Evolutionary conservation across 2,888 invertebrate species (phyloP).

Genomic region (Drepanosiphum platanoidis): DNA sequence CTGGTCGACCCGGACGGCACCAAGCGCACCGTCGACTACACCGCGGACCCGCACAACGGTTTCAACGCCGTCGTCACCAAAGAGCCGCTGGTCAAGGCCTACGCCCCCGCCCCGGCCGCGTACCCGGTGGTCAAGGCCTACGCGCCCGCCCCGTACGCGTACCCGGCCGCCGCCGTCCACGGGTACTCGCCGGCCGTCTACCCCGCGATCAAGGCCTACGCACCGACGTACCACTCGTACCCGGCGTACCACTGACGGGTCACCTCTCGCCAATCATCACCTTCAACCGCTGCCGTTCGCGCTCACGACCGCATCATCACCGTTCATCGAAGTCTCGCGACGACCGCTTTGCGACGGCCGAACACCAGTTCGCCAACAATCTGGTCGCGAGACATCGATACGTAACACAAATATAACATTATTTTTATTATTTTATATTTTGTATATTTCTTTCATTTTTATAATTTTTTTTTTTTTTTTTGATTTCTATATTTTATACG

Average conservation of each 20-base stretch:
- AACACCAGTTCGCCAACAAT: too few species aligned
- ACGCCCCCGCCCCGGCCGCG: conserved; percentile 56
- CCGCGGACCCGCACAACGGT: conserved; percentile 65
- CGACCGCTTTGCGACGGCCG: too few species aligned
- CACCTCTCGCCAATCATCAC: background rate
- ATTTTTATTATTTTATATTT: too few species aligned
- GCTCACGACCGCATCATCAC: background rate
- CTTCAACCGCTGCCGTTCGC: background rate
- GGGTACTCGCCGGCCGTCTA: conserved; percentile 22
- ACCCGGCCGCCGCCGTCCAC: conserved; percentile 22
- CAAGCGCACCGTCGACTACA: conserved; percentile 65
- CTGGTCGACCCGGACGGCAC: conserved; percentile 65
- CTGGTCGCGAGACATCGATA: too few species aligned
- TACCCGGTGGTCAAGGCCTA: conserved; percentile 51
- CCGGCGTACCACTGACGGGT: conserved; percentile 37
- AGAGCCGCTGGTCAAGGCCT: conserved; percentile 64
- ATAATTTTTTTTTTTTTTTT: too few species aligned
- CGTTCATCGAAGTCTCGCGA: background rate
- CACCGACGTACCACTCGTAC: conserved; percentile 26
- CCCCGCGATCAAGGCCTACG: conserved; percentile 30
- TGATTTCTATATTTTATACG: too few species aligned
- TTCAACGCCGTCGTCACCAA: conserved; percentile 66
- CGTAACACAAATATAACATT: too few species aligned
- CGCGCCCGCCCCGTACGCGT: conserved; percentile 26
- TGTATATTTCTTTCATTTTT: too few species aligned